Base-by-base conservation (phyloP, 2,888 invertebrate genomes). In the Mamestra brassicae region DNA sequence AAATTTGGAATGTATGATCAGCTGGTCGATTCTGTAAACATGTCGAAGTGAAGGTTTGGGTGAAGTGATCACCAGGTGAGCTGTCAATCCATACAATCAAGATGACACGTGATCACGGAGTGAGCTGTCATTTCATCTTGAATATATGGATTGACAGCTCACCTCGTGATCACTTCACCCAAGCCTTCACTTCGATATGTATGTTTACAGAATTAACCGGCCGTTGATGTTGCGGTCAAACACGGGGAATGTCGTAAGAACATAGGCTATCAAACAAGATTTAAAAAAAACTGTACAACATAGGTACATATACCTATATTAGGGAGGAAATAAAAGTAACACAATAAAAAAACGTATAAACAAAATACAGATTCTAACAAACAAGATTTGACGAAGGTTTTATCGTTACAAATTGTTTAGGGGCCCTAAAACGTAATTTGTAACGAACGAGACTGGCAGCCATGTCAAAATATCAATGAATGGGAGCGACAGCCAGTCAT, bases 401-500 rank as follows among this genome's bases (percentile, higher is more conserved):
- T 78, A 78, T 78, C 63, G 64, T 71, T 60, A 76, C 74, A 76
- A 76, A 75, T 78, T 68, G 60, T 78, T 74, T 34, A 77, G 58
- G 67, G 76, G 11, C 67, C 72, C 77, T 74, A 69, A 84, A 80
- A 82, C 79, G 77, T 83, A 89, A 92, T 90, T 91, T 90, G 85
- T 88, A 87, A 86, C 87, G 85, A 86, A 86, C 84, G 76, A 82
- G 76, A 79, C 68, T 85, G 85, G 87, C 85, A 86, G 86, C 84
- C 88, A 87, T 87, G 89, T 89, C 89, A 90, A 91, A 92, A 90
- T 90, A 92, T 91, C 90, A 92, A 92, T 92, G 88, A 90, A 89
- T 83, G 80, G 66, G 60, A 77, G 54, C 66, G 71, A 73, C 74
- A 74, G 55, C 34, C 66, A 78, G 58, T 81, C 79, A 74, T 26